A percentile compares a stretch with the other conserved stretches of the same genome.
Conservation (phyloP, 1,140 invertebrate species). For the Mamestra configurata region DNA sequence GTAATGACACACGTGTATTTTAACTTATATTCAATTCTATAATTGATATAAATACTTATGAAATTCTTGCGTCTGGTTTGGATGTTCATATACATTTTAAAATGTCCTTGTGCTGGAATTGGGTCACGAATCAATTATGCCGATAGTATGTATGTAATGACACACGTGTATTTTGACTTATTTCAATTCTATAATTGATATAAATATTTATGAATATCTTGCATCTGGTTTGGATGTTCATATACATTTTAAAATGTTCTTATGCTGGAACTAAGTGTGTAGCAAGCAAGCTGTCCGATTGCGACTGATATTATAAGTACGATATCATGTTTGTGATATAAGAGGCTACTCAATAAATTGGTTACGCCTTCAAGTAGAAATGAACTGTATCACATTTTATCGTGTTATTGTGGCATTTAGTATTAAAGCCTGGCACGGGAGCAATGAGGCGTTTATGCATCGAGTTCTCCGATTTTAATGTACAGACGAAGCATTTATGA, state of each 20-base stretch:
- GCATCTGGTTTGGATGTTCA: not conserved
- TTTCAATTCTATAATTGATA: not conserved
- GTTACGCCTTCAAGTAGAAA: constrained; percentile 51
- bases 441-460: constrained; percentile 46
- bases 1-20: too few relatives aligned
- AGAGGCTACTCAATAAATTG: constrained; percentile 47
- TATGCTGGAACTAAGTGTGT: not conserved
- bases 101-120: too few relatives aligned
- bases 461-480: constrained; percentile 30
- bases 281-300: constrained; percentile 47
- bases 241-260: constrained; percentile 5
- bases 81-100: too few relatives aligned
- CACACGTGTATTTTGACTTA: constrained; percentile 16
- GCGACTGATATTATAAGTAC: constrained; percentile 64
- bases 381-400: constrained; percentile 49
- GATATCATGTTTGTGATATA: constrained; percentile 63
- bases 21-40: not conserved
- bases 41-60: too few relatives aligned
- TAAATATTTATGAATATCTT: constrained; percentile 14
- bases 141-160: too few relatives aligned
- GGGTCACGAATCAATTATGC: too few relatives aligned
- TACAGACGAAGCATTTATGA: constrained; percentile 30
- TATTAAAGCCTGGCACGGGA: constrained; percentile 58
- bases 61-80: too few relatives aligned
- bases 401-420: constrained; percentile 62